Conservation (phyloP, 2,797 vertebrate species). For the Silurus lanzhouensis region DNA sequence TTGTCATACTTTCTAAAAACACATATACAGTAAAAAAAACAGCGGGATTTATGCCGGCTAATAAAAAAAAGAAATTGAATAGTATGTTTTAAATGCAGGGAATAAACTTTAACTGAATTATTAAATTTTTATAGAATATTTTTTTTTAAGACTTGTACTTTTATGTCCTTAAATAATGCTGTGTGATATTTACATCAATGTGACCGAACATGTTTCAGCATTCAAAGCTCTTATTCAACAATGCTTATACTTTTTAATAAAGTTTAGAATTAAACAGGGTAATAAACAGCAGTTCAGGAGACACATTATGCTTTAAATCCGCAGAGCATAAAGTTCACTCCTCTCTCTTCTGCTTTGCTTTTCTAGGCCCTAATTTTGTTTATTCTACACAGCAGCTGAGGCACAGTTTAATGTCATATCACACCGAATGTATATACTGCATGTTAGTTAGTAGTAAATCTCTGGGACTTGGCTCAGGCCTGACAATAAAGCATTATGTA, state of each 20-base stretch:
- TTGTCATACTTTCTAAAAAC: background rate
- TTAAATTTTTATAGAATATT: background rate
- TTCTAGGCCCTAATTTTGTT: background rate
- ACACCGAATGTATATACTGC: too few relatives aligned
- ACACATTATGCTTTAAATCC: constrained; percentile 11
- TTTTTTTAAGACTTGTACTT: background rate
- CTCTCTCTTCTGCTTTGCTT: background rate
- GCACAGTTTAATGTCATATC: background rate
- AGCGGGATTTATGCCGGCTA: background rate
- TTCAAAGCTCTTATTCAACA: background rate
- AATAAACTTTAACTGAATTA: background rate
- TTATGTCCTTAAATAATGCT: background rate
- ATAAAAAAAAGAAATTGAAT: background rate
- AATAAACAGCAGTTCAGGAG: background rate
- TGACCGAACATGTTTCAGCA: background rate
- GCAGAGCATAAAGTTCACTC: background rate
- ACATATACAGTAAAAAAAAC: background rate
- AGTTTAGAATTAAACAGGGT: background rate
- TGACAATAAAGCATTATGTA: background rate
- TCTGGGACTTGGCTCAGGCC: background rate
- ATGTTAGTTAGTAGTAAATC: background rate
- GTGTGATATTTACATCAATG: background rate
- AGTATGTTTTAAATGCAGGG: too few relatives aligned
- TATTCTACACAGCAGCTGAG: constrained; percentile 2
- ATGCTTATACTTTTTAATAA: background rate